phyloP scores from a whole-genome alignment of 1,140 invertebrate species.

The Anoplophora glabripennis region DNA sequence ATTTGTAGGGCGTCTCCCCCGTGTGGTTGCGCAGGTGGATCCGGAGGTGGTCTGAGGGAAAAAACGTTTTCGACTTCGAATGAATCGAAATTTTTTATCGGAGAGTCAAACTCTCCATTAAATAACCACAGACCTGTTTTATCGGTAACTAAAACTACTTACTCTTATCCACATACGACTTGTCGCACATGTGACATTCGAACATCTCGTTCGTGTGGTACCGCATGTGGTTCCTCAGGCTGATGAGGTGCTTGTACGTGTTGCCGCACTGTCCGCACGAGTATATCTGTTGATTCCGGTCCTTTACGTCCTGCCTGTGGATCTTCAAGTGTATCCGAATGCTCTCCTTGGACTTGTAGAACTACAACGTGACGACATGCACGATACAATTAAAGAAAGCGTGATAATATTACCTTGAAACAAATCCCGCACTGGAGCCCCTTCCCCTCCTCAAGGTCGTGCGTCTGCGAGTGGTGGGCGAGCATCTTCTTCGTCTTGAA shows the following conservation, averaged over 20 bases:
- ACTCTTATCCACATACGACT: conserved; percentile 37
- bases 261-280: too few species aligned
- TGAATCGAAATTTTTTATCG: conserved; percentile 53
- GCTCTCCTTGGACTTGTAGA: conserved; percentile 36
- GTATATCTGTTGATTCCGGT: too few species aligned
- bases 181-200: conserved; percentile 49
- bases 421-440: not conserved
- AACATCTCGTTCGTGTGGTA: conserved; percentile 17
- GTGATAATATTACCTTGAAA: not conserved
- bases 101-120: too few species aligned
- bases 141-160: too few species aligned
- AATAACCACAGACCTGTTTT: too few species aligned
- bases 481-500: conserved; percentile 38
- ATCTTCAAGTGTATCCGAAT: not conserved
- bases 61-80: conserved; percentile 43
- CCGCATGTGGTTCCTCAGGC: not conserved
- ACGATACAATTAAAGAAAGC: too few species aligned
- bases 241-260: conserved; percentile 16
- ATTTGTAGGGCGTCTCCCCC: conserved; percentile 48
- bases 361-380: too few species aligned
- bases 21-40: conserved; percentile 22
- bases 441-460: conserved; percentile 11
- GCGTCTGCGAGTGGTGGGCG: conserved; percentile 30
- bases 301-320: too few species aligned
- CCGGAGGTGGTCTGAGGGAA: conserved; percentile 13